Percentiles rank a stretch among this genome's conserved stretches.
These are phyloP conservation scores for Labeo rohita DNA, from an alignment of 2,113 vertebrate genomes.

Conservation along the genomic window DNA sequence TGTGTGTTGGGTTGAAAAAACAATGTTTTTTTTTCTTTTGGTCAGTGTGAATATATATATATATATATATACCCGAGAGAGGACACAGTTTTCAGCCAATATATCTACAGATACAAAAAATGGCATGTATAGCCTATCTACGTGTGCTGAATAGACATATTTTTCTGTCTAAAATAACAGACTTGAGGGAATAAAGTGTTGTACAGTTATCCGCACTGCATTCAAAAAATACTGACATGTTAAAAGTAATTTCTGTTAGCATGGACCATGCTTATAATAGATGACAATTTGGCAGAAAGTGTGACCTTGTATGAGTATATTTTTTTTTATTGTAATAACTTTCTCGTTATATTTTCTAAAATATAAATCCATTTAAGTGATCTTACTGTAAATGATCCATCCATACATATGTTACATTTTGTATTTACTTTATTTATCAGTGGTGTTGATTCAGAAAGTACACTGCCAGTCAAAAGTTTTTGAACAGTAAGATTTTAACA, in stretches of 20 bases:
- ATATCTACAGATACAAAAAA: constrained; percentile 8
- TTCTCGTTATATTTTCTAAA: neutral
- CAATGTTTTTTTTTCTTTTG: constrained; percentile 33
- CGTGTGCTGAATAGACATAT: neutral
- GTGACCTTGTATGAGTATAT: neutral
- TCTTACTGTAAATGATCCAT: neutral
- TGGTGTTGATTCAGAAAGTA: neutral
- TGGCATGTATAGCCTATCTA: neutral
- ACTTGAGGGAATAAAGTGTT: neutral
- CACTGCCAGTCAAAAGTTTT: no score
- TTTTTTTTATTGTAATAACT: no score
- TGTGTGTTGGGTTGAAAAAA: constrained; percentile 43
- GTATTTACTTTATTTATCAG: neutral
- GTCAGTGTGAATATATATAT: constrained; percentile 40
- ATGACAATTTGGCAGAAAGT: neutral
- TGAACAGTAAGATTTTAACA: no score
- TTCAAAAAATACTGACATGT: neutral
- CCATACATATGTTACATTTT: neutral
- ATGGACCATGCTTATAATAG: neutral
- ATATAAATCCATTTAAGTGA: neutral
- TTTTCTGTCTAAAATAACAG: neutral
- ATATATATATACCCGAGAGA: constrained; percentile 21
- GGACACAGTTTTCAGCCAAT: constrained; percentile 3
- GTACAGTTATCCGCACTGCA: neutral
- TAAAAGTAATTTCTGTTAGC: neutral